Conservation (phyloP, 1,140 invertebrate species). For the Nilaparvata lugens region DNA sequence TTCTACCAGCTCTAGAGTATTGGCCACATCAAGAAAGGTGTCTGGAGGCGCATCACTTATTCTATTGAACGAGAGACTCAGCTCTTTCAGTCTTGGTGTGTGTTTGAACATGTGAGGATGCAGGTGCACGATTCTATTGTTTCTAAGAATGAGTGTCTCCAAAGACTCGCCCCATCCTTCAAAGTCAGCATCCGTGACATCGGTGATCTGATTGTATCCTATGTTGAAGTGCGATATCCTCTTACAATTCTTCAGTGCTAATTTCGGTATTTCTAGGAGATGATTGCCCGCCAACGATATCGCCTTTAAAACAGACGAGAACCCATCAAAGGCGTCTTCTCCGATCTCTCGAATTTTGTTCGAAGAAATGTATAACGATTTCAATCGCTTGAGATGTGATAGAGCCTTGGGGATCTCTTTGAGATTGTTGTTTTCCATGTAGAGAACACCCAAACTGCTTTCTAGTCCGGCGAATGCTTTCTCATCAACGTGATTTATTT, state of each 20-base stretch:
- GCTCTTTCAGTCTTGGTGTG: slow-evolving; percentile 62
- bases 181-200: slow-evolving; percentile 64
- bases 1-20: slow-evolving; percentile 70
- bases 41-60: slow-evolving; percentile 64
- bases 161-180: slow-evolving; percentile 61
- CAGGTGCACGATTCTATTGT: slow-evolving; percentile 71
- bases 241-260: slow-evolving; percentile 54
- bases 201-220: slow-evolving; percentile 74
- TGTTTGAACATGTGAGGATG: slow-evolving; percentile 60
- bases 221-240: slow-evolving; percentile 73
- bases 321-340: slow-evolving; percentile 44
- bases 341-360: slow-evolving; percentile 54
- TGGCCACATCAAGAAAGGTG: slow-evolving; percentile 61
- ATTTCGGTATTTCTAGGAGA: slow-evolving; percentile 57
- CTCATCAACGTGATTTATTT: slow-evolving; percentile 53
- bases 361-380: slow-evolving; percentile 74
- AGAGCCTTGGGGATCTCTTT: slow-evolving; percentile 56
- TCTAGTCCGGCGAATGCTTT: slow-evolving; percentile 60
- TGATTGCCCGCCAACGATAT: slow-evolving; percentile 73
- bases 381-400: slow-evolving; percentile 48
- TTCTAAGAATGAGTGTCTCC: slow-evolving; percentile 72
- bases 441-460: slow-evolving; percentile 67
- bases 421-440: slow-evolving; percentile 73
- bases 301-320: slow-evolving; percentile 54
- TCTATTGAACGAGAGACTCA: slow-evolving; percentile 82